A percentile compares a stretch with the other conserved stretches of the same genome.
These are phyloP conservation scores for Umimayanthus chanpuru DNA, from an alignment of 92 coral and sea anemone species.

Conservation along the genomic window DNA sequence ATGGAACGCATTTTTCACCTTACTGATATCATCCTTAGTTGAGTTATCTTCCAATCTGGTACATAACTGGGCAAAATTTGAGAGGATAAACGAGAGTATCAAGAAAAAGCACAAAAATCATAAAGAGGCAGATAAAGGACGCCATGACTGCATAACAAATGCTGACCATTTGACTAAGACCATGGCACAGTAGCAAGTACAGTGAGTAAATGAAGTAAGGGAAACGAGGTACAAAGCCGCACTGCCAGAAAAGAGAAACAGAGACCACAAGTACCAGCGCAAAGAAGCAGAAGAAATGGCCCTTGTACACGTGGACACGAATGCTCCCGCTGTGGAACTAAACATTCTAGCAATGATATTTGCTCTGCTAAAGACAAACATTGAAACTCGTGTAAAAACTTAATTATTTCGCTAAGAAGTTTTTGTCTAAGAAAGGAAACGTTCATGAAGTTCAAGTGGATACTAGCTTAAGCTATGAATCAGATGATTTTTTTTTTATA, in stretches of 20 bases:
- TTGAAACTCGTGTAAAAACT: background rate
- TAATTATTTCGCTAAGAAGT: background rate
- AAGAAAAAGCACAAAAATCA: too few relatives aligned
- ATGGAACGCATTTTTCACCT: too few relatives aligned
- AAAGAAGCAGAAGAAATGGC: background rate
- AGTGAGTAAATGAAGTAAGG: background rate
- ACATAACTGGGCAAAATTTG: too few relatives aligned
- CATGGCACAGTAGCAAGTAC: background rate
- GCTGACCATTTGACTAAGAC: background rate
- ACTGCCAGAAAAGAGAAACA: constrained; percentile 2
- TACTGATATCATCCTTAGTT: too few relatives aligned
- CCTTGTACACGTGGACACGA: background rate
- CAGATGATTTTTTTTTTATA: too few relatives aligned
- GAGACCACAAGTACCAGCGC: constrained; percentile 17
- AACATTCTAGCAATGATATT: background rate
- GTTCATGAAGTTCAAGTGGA: background rate
- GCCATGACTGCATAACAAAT: too few relatives aligned
- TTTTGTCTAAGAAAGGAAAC: constrained; percentile 1
- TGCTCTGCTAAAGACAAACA: constrained; percentile 4
- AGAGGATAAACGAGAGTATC: too few relatives aligned
- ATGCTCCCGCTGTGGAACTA: constrained; percentile 7
- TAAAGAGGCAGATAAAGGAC: too few relatives aligned
- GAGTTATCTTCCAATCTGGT: too few relatives aligned
- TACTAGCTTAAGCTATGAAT: too few relatives aligned
- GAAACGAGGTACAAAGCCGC: background rate